phyloP scores from a whole-genome alignment of 2,888 invertebrate species.

The Anodontia alba region DNA sequence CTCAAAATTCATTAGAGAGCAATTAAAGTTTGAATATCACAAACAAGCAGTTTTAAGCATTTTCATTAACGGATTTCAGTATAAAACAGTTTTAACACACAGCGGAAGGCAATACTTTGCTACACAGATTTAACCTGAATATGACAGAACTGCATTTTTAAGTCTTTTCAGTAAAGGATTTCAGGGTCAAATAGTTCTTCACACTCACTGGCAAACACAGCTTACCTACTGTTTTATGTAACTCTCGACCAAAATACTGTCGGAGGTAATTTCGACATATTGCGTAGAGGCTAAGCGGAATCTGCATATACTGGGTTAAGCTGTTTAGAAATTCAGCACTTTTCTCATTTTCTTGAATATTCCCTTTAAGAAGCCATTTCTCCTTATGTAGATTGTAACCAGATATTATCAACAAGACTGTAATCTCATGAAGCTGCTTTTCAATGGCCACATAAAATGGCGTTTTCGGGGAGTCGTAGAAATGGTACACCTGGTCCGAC shows the following conservation, averaged over 20 bases:
- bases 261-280: slow-evolving; percentile 69
- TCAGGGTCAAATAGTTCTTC: slow-evolving; percentile 60
- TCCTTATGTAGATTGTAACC: slow-evolving; percentile 66
- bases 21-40: no score
- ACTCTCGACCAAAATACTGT: slow-evolving; percentile 50
- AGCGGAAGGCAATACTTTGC: no score
- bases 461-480: slow-evolving; percentile 44
- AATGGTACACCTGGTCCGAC: slow-evolving; percentile 54
- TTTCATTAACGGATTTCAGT: no score
- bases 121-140: no score
- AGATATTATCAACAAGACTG: slow-evolving; percentile 56
- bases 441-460: slow-evolving; percentile 68
- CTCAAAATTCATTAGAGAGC: no score
- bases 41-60: no score
- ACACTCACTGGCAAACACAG: slow-evolving; percentile 65
- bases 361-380: slow-evolving; percentile 56
- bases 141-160: no score
- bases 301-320: slow-evolving; percentile 56
- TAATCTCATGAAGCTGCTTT: slow-evolving; percentile 37
- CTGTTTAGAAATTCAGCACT: slow-evolving; percentile 39
- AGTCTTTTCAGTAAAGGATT: no score
- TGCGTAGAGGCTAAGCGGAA: slow-evolving; percentile 65
- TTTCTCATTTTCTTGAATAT: slow-evolving; percentile 32
- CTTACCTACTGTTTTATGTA: slow-evolving; percentile 49
- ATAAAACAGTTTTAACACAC: no score